phyloP scores from a whole-genome alignment of 2,797 vertebrate species.

The Holocentrus rufus region DNA sequence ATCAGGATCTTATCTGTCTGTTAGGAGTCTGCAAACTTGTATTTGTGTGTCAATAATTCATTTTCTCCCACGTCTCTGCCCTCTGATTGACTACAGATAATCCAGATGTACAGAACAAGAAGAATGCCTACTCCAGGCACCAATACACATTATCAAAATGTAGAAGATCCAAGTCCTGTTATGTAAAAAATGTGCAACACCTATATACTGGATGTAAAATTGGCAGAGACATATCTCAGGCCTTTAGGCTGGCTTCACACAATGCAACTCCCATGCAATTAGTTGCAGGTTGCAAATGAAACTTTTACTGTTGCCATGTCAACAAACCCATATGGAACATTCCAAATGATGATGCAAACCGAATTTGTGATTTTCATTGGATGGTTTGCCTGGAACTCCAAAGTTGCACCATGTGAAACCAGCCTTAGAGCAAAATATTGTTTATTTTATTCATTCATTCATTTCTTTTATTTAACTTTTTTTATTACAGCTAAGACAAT shows the following conservation, averaged over 20 bases:
- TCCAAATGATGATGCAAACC: too few species aligned
- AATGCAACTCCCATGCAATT: too few species aligned
- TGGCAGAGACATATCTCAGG: background rate
- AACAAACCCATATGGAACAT: too few species aligned
- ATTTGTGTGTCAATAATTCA: slow-evolving; percentile 41
- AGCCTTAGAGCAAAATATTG: too few species aligned
- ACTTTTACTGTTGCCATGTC: too few species aligned
- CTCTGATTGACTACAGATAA: slow-evolving; percentile 1
- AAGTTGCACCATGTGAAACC: too few species aligned
- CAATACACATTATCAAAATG: slow-evolving; percentile 1
- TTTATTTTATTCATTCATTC: background rate
- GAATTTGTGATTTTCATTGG: too few species aligned
- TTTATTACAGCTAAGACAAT: background rate
- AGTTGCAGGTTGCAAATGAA: too few species aligned
- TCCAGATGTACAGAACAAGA: background rate
- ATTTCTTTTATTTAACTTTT: background rate
- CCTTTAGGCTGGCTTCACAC: too few species aligned
- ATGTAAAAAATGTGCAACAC: background rate
- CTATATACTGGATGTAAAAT: too few species aligned
- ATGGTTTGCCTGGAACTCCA: too few species aligned
- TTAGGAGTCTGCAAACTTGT: background rate
- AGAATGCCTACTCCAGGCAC: background rate
- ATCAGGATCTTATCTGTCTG: slow-evolving; percentile 7
- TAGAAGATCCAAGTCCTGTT: background rate
- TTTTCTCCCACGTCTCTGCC: slow-evolving; percentile 11